phyloP scores from a whole-genome alignment of 1,140 invertebrate genomes.

The Anastrepha ludens region DNA sequence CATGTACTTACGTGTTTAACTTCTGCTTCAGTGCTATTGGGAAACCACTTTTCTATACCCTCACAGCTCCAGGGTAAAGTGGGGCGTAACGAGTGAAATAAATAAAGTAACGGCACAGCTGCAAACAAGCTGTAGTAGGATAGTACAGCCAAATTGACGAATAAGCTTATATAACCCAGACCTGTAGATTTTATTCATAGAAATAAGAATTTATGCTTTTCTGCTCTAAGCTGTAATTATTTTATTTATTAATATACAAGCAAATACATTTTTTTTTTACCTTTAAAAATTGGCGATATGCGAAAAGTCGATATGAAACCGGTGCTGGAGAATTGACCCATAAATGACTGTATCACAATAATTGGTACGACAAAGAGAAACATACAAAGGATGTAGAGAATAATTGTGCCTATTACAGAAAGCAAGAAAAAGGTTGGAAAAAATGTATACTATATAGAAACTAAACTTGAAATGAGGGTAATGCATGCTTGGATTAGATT shows the following conservation, averaged over 20 bases:
- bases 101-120: slow-evolving; percentile 65
- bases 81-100: slow-evolving; percentile 63
- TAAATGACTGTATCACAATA: slow-evolving; percentile 68
- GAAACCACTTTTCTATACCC: slow-evolving; percentile 54
- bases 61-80: slow-evolving; percentile 71
- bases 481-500: too few species aligned
- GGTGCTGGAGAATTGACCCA: slow-evolving; percentile 71
- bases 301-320: slow-evolving; percentile 70
- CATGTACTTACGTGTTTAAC: slow-evolving; percentile 40
- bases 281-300: slow-evolving; percentile 70
- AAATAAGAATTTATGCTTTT: too few species aligned
- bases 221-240: background rate
- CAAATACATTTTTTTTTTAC: slow-evolving; percentile 60
- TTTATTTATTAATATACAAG: background rate
- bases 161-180: slow-evolving; percentile 67
- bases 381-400: slow-evolving; percentile 65
- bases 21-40: slow-evolving; percentile 1
- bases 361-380: slow-evolving; percentile 65
- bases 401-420: slow-evolving; percentile 53
- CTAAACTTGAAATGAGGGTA: too few species aligned
- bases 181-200: slow-evolving; percentile 58
- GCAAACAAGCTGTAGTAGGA: slow-evolving; percentile 67
- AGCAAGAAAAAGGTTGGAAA: background rate
- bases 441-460: too few species aligned
- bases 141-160: slow-evolving; percentile 61